A percentile compares a stretch with the other conserved stretches of the same genome.
phyloP scores from a whole-genome alignment of 2,797 vertebrate species.

The Acanthis flammea region DNA sequence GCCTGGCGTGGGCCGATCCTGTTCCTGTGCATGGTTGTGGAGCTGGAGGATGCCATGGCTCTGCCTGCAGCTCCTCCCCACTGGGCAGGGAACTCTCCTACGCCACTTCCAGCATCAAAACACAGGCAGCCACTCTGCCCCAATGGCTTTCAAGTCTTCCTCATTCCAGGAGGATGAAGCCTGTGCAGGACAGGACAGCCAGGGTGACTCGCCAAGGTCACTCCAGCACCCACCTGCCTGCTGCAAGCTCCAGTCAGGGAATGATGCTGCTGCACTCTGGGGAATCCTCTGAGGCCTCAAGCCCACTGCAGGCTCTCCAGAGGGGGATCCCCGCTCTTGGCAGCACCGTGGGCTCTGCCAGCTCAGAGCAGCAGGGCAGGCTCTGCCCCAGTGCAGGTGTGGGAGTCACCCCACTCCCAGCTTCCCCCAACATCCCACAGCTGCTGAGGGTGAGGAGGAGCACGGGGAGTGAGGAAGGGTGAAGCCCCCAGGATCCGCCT shows the following conservation, averaged over 20 bases:
- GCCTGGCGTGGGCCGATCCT: not conserved
- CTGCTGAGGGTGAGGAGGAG: not conserved
- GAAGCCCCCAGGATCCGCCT: not conserved
- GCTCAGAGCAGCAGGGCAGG: not conserved
- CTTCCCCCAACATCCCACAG: not conserved
- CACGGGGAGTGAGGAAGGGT: rapidly evolving
- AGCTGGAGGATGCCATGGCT: not conserved
- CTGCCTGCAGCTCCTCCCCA: slow-evolving; percentile 55
- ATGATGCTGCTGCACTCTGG: not conserved
- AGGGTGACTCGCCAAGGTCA: slow-evolving; percentile 56
- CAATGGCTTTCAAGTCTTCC: not conserved
- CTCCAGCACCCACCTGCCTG: not conserved
- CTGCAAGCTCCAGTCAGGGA: not conserved
- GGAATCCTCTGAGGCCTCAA: not conserved
- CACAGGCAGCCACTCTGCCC: slow-evolving; percentile 13
- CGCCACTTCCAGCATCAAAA: slow-evolving; percentile 36
- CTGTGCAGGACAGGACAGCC: not conserved
- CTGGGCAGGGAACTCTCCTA: slow-evolving; percentile 48
- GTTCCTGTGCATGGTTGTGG: not conserved
- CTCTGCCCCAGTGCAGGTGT: rapidly evolving
- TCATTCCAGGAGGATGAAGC: not conserved
- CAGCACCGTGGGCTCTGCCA: not conserved
- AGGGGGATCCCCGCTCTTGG: not conserved
- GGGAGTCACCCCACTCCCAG: rapidly evolving
- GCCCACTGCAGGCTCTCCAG: rapidly evolving